These are phyloP conservation scores for Clarias gariepinus DNA, from an alignment of 2,113 vertebrate genomes.

Conservation along the genomic window DNA sequence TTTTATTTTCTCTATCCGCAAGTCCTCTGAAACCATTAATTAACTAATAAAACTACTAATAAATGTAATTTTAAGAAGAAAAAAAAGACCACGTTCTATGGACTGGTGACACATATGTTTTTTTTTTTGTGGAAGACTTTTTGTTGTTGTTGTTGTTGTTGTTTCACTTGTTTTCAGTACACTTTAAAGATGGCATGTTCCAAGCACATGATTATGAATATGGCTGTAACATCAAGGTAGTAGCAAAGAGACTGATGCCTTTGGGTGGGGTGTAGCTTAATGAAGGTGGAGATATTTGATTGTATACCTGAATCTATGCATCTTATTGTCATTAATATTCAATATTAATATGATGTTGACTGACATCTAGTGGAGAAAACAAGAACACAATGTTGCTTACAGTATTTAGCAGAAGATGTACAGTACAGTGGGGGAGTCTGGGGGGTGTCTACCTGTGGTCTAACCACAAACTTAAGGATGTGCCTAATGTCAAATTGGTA, in stretches of 20 bases:
- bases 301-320: neutral
- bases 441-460: too few relatives aligned
- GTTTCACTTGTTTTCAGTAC: neutral
- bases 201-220: neutral
- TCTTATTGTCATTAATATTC: neutral
- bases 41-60: too few relatives aligned
- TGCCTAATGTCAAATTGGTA: neutral
- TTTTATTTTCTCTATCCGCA: neutral
- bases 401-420: neutral
- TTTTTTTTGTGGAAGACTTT: too few relatives aligned
- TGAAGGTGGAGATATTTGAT: neutral
- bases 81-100: too few relatives aligned
- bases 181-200: neutral
- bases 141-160: neutral
- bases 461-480: neutral
- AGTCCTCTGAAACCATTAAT: too few relatives aligned
- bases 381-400: neutral
- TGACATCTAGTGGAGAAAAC: slow-evolving; percentile 23
- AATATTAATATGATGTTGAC: slow-evolving; percentile 7
- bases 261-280: neutral
- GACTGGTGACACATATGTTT: too few relatives aligned
- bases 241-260: neutral
- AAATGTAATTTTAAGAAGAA: too few relatives aligned
- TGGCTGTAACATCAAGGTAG: neutral
- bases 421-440: neutral